phyloP scores from a whole-genome alignment of 2,888 invertebrate species.

The Epinotia ramella region DNA sequence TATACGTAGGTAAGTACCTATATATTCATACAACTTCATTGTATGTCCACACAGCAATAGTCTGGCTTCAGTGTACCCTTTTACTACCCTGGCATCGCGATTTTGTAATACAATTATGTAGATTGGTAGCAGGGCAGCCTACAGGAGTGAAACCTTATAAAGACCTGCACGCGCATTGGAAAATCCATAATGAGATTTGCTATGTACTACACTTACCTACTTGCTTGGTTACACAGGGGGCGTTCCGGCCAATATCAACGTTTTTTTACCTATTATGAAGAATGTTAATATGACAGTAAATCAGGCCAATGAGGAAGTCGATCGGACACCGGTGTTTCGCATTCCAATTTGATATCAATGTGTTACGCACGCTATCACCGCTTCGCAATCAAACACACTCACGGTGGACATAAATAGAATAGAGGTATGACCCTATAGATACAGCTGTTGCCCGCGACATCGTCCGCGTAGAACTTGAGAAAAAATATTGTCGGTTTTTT shows the following conservation, averaged over 20 bases:
- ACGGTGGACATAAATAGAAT: too few species aligned
- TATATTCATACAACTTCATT: constrained; percentile 8
- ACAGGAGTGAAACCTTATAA: constrained; percentile 76
- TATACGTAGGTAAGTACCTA: neutral
- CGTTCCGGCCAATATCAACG: neutral
- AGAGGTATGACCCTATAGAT: too few species aligned
- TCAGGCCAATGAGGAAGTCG: too few species aligned
- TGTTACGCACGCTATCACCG: too few species aligned
- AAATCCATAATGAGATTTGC: constrained; percentile 75
- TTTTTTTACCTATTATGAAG: neutral
- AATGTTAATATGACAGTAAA: too few species aligned
- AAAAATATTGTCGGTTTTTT: too few species aligned
- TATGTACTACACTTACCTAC: constrained; percentile 37
- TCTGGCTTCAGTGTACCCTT: constrained; percentile 60
- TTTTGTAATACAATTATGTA: constrained; percentile 76
- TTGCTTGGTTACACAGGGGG: constrained; percentile 9
- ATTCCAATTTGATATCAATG: too few species aligned
- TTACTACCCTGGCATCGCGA: constrained; percentile 71
- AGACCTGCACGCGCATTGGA: constrained; percentile 68
- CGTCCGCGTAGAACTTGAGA: too few species aligned
- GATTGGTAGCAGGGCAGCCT: constrained; percentile 54
- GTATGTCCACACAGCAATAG: constrained; percentile 43
- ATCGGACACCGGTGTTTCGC: too few species aligned
- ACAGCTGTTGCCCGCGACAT: too few species aligned
- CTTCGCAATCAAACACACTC: too few species aligned